Evolutionary conservation across 2,113 vertebrate species (phyloP), one percentile per base, ranked within the genome.

Genomic region (Jacana jacana): DNA sequence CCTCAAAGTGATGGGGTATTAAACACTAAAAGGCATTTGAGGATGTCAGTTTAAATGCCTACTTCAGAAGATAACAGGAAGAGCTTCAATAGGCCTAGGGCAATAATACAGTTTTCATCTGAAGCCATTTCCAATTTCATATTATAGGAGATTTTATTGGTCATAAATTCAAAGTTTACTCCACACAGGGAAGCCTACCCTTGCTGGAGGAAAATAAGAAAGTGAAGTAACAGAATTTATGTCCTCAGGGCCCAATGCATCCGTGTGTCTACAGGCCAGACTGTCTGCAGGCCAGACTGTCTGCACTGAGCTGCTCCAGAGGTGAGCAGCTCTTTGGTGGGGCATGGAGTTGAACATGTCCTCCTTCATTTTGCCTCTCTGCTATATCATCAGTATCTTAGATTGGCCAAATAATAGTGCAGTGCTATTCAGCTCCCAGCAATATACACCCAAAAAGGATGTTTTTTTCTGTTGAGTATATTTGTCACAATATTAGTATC

Each of bases 151-250:
- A 42, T 49, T 84, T 78, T 71, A 55, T 27, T 65, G 18, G 20
- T 51, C 33, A 8, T 31, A 84, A 89, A 75, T 63, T 77, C 24
- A 44, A 0, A 0, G 3, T 11, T 68, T 63, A 25, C 6, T 46
- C 10, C 0, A 0, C 19, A 39, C 8, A 58, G 46, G 82, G 35
- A 37, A 19, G 4, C 16, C 33, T 79, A n/a, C 35, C 5, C 17
- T 58, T 54, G 31, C 16, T 10, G 37, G 13, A 88, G 9, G 10
- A 80, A 76, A 20, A 63, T 16, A 14, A 63, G 33, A 58, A 91
- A 63, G 3, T 35, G 18, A 78, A 75, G 27, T 33, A 77, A 37
- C 8, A 55, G 40, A 48, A 60, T 3, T 9, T 2, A 37, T 46
- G 9, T 71, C 3, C 6, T 87, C 19, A 61, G 20, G 49, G 39